Base-by-base conservation (phyloP, 2,113 vertebrate species). In the Carassius auratus region DNA sequence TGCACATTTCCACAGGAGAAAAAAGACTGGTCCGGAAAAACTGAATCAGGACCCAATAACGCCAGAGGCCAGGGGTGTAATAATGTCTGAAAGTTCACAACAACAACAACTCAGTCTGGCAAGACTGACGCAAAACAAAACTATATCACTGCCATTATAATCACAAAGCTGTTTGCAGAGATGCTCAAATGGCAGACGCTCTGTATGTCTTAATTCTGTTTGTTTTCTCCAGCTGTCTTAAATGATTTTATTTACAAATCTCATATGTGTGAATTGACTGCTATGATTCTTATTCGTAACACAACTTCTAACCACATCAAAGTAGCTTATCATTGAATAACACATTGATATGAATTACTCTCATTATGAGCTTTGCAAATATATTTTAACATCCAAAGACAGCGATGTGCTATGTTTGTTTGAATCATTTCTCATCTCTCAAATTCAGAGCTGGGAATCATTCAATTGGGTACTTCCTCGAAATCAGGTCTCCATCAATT, bases 221-320 rank as follows among this genome's bases (percentile, higher is more conserved):
- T 42, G 69, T 73, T 73, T 61, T 73, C 69, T n/a, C 36, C 69
- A 42, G 42, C 36, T 42, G 69, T 73, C 69, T 12, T n/a, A 73
- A 73, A 13, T n/a, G 69, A 73, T 45, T 73, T 42, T 73, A 42
- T 73, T 73, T 73, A 73, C 36, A 73, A 73, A 73, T 73, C 21
- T n/a, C 36, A 21, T 71, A 42, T 9, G 19, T 73, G 69, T 73
- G 69, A 73, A 73, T 42, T 38, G 69, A 73, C 69, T 73, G 36
- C 69, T 73, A 73, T 73, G 69, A 73, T 73, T 73, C 42, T 73
- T 42, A 42, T 38, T 73, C 36, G 13, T n/a, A 42, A 73, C 36
- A 73, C 59, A 61, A 61, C 36, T 42, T n/a, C 69, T 73, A 73
- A 38, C 36, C 69, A 36, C 69, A 73, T 42, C 69, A 73, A 73